Percentiles rank a stretch among this genome's conserved stretches.
Evolutionary conservation across 1,140 invertebrate genomes (phyloP).

Genomic region (Pararge aegeria): DNA sequence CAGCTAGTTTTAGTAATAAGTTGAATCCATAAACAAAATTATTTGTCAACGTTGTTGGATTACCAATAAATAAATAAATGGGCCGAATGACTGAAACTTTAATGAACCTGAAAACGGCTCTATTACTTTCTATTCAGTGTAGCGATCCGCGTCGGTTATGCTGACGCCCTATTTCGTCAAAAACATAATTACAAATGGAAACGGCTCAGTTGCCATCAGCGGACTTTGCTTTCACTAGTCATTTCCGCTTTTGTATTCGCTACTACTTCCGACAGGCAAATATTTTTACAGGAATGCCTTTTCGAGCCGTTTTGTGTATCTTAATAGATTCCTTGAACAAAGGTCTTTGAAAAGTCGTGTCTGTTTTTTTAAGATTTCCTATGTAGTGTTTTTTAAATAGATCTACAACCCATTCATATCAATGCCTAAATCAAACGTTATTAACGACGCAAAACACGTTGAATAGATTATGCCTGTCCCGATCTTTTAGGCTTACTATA

Average conservation of each 20-base stretch:
- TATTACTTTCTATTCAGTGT: neutral
- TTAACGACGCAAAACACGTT: no score
- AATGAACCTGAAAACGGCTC: neutral
- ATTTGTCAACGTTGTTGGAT: no score
- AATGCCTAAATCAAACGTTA: no score
- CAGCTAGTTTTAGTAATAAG: no score
- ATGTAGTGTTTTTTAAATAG: no score
- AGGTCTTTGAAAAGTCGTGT: no score
- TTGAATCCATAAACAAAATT: no score
- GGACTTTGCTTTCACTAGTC: conserved; percentile 30
- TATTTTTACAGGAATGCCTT: conserved; percentile 6
- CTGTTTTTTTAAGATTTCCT: no score
- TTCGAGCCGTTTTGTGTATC: neutral
- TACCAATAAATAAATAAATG: no score
- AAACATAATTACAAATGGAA: conserved; percentile 41
- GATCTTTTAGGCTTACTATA: no score
- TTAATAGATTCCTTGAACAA: conserved; percentile 7
- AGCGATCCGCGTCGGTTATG: neutral
- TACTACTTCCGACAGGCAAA: conserved; percentile 4
- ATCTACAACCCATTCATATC: no score
- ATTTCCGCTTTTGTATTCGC: conserved; percentile 37
- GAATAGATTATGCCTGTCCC: no score
- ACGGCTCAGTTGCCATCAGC: conserved; percentile 24
- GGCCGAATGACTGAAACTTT: neutral
- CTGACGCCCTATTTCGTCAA: conserved; percentile 22